phyloP scores from a whole-genome alignment of 2,888 invertebrate genomes.

The Chrysopilus asiliformis region DNA sequence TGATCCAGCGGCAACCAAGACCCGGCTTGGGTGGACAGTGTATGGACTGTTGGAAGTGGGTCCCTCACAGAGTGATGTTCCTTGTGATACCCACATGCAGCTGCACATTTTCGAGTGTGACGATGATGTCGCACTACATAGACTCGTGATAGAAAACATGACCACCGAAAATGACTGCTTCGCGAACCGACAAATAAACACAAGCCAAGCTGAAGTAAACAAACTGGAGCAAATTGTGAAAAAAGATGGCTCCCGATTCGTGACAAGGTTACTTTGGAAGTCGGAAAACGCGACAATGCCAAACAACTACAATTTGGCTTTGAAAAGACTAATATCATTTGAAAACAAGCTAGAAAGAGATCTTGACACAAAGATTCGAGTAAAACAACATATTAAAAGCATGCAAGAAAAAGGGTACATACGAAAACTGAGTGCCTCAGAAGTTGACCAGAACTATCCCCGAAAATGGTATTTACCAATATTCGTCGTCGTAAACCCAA shows the following conservation, averaged over 20 bases:
- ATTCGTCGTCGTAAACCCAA: no score
- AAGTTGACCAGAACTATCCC: conserved; percentile 5
- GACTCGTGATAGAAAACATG: no score
- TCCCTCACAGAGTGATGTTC: no score
- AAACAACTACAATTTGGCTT: conserved; percentile 12
- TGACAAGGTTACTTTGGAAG: conserved; percentile 15
- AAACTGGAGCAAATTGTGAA: conserved; percentile 1
- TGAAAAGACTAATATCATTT: conserved; percentile 7
- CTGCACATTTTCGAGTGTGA: no score
- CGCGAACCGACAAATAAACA: background rate
- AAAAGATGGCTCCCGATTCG: conserved; percentile 1
- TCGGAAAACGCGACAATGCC: no score
- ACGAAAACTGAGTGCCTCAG: conserved; percentile 5
- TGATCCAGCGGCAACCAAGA: background rate
- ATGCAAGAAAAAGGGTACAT: conserved; percentile 14
- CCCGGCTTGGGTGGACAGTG: background rate
- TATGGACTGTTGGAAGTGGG: no score
- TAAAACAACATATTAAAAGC: conserved; percentile 7
- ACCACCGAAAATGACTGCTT: background rate
- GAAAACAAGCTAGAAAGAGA: conserved; percentile 9
- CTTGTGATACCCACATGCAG: no score
- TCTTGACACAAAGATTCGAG: conserved; percentile 5
- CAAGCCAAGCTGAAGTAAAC: background rate
- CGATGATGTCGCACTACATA: no score
- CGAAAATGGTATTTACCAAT: conserved; percentile 17